phyloP scores from a whole-genome alignment of 2,113 vertebrate genomes.

The Rhinoptilus africanus region DNA sequence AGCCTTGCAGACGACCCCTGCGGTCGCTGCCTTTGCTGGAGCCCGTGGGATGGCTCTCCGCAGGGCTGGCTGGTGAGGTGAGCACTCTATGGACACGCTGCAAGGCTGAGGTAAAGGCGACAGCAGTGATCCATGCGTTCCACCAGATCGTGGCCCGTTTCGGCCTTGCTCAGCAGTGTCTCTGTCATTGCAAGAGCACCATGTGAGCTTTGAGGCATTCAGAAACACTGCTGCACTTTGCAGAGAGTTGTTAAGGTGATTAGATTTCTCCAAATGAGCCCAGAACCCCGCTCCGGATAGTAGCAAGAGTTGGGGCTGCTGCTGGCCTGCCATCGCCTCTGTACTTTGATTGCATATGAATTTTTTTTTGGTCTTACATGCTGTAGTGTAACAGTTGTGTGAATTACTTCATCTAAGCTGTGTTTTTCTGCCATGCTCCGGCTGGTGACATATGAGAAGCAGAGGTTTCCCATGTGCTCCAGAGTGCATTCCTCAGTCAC shows the following conservation, averaged over 20 bases:
- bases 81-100: not conserved
- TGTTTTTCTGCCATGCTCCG: not conserved
- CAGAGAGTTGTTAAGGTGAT: not conserved
- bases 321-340: not conserved
- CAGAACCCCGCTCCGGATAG: not conserved
- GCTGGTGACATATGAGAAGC: not conserved
- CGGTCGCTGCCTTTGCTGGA: not conserved
- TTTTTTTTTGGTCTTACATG: not conserved
- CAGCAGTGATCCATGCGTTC: not conserved
- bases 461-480: not conserved
- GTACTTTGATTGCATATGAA: fast-evolving
- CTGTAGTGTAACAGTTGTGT: not conserved
- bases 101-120: not conserved
- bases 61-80: not conserved
- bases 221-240: not conserved
- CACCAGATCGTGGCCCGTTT: not conserved
- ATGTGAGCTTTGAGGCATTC: not conserved
- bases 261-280: not conserved
- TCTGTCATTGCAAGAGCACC: not conserved
- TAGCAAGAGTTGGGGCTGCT: fast-evolving
- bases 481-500: not conserved
- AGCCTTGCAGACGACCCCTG: not conserved
- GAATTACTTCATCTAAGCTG: not conserved
- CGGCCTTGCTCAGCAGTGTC: not conserved
- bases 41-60: not conserved